Evolutionary conservation across 2,888 invertebrate species (phyloP), one percentile per base, ranked within the genome.

Genomic region (Monopis laevigella): DNA sequence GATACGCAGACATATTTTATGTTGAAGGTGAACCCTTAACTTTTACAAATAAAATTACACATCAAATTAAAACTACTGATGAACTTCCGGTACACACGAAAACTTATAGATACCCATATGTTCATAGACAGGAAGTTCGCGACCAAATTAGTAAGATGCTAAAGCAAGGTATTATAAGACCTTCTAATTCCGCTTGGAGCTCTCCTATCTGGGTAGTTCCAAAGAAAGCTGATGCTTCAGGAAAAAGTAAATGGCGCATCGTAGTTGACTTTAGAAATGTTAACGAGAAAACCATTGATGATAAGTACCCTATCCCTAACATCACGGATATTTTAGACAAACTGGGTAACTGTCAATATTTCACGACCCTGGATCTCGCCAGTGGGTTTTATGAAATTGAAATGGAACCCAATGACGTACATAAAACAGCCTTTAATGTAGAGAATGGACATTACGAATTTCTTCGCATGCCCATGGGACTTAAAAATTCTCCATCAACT

Each of bases 391-490:
- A 54, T 21, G 51, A 57, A 27, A 32, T 47, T 12, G 44, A 47
- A 28, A 43, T 47, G 39, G 14, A 44, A 13, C 27, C 39, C 0
- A 38, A 50, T 0, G 54, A 56, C 16, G 45, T 52, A 8, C 48
- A 53, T 39, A 59, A 59, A 46, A 59, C 59, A 1, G 59, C 56
- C 3, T 60, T 62, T 24, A 44, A 45, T 0, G 57, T 50, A 2
- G 54, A 55, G 1, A 42, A 48, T 13, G 57, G 57, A 7, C 60
- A 62, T 21, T 59, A 52, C 16, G 59, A 61, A 43, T 60, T 55
- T 11, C 19, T 52, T 0, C 46, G 59, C 43, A 60, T 59, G 56
- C 58, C 57, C 0, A 57, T 59, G 39, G 58, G 56, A 3, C 16
- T 59, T 1, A 58, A 49, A 43, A 57, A 53, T 17, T 52, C 56